phyloP scores from a whole-genome alignment of 35 echinoderm and acorn worm genomes.

The Ptychodera flava region DNA sequence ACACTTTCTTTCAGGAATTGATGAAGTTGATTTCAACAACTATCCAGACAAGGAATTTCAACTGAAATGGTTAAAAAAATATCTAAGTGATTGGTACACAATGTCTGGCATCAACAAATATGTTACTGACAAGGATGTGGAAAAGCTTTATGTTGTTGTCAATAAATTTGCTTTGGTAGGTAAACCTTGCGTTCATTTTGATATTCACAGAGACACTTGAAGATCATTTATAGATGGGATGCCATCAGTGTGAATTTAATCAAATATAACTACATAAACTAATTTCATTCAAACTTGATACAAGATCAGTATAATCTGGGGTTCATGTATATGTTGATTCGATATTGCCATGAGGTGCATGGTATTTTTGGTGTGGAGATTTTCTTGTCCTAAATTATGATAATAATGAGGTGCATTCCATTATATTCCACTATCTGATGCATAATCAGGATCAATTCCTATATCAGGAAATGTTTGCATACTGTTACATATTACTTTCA shows the following conservation, averaged over 20 bases:
- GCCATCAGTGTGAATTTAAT: not conserved
- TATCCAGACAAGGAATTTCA: constrained; percentile 81
- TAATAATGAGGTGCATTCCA: too few species aligned
- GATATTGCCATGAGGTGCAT: not conserved
- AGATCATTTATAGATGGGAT: not conserved
- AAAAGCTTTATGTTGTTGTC: constrained; percentile 55
- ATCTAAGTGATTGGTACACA: constrained; percentile 50
- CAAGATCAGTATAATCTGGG: not conserved
- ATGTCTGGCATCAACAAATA: constrained; percentile 31
- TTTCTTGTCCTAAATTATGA: too few species aligned
- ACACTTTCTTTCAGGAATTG: constrained; percentile 56
- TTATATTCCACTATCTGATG: too few species aligned
- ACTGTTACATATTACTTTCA: too few species aligned
- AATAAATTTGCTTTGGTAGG: constrained; percentile 95
- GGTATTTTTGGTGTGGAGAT: too few species aligned
- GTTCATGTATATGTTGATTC: not conserved
- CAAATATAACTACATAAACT: not conserved
- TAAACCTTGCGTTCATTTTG: not conserved
- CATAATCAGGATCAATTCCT: too few species aligned
- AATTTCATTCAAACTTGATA: not conserved
- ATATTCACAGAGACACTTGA: too few species aligned
- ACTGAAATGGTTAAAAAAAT: constrained; percentile 71
- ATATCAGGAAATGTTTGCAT: too few species aligned
- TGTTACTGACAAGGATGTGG: constrained; percentile 71
- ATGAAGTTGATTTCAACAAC: constrained; percentile 70